Base-by-base conservation (phyloP, 2,888 invertebrate genomes). In the Euplexia lucipara region DNA sequence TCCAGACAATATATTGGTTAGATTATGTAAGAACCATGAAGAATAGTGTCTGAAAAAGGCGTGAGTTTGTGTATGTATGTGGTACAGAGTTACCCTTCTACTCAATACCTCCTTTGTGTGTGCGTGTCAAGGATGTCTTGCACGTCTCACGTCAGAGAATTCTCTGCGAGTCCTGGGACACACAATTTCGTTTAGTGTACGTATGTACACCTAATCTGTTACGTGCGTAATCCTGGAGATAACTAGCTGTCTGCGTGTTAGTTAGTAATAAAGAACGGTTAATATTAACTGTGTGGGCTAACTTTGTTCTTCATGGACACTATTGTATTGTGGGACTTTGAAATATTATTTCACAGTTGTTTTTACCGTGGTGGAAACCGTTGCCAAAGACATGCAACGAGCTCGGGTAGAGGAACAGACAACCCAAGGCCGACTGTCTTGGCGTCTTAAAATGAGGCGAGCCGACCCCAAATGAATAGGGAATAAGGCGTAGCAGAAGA, bases 51-150 rank as follows among this genome's bases (percentile, higher is more conserved):
- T n/a, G n/a, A n/a, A n/a, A n/a, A n/a, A n/a, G n/a, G n/a, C n/a
- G n/a, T n/a, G n/a, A n/a, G n/a, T n/a, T n/a, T n/a, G n/a, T 26
- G 3, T 26, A 12, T 3, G n/a, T 18, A 42, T 8, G 22, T 12
- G 6, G 1, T 9, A 22, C 20, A 9, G 48, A 56, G 9, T 56
- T 12, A 26, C 0, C 12, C 52, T 76, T 57, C 60, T 70, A 34
- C 12, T 0, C 0, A 5, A 16, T 22, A 8, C 14, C 12, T 65
- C 41, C 20, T 9, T 10, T 41, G 10, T n/a, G n/a, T 20, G 10
- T 12, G n/a, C 22, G 53, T 64, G 51, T 48, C 71, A 75, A 65
- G 65, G 59, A 64, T 75, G 59, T 70, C 37, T 64, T 41, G 35
- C 75, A 54, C 75, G 62, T 62, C 18, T 16, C 53, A 10, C 53